Evolutionary conservation across 2,888 invertebrate species (phyloP).

Genomic region (Lapara coniferarum): DNA sequence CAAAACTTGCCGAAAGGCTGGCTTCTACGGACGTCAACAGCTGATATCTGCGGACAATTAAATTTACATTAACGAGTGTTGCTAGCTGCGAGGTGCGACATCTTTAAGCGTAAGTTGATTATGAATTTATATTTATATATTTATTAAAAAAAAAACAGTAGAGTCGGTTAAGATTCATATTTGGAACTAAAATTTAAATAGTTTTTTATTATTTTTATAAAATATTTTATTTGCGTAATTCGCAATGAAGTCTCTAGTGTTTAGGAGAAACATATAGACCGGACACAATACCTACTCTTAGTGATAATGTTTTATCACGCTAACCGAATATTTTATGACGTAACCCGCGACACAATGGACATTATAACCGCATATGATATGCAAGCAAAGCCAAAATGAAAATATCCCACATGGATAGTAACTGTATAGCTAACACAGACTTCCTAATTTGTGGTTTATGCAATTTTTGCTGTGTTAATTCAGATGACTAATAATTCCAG

Average conservation of each 20-base stretch:
- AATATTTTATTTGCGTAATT: background rate
- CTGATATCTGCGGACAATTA: conserved; percentile 68
- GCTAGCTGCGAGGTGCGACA: conserved; percentile 19
- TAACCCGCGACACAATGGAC: conserved; percentile 43
- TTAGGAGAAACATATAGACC: conserved; percentile 32
- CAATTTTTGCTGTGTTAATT: background rate
- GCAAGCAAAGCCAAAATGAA: background rate
- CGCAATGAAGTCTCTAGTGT: background rate
- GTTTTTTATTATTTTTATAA: background rate
- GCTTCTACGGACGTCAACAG: conserved; percentile 79
- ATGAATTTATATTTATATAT: no score
- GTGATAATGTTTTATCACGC: conserved; percentile 48
- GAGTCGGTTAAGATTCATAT: no score
- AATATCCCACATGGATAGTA: conserved; percentile 2
- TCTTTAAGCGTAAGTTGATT: no score
- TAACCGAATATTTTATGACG: conserved; percentile 51
- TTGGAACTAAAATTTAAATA: no score
- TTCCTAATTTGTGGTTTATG: conserved; percentile 3
- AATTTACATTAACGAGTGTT: conserved; percentile 29
- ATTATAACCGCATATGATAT: conserved; percentile 34
- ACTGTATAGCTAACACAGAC: conserved; percentile 9
- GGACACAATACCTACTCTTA: conserved; percentile 44
- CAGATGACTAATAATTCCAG: no score
- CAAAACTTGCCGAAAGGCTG: conserved; percentile 70
- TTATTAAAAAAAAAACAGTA: no score